Evolutionary conservation across 2,888 invertebrate species (phyloP).

Genomic region (Scaptomyza cyrtandrae): DNA sequence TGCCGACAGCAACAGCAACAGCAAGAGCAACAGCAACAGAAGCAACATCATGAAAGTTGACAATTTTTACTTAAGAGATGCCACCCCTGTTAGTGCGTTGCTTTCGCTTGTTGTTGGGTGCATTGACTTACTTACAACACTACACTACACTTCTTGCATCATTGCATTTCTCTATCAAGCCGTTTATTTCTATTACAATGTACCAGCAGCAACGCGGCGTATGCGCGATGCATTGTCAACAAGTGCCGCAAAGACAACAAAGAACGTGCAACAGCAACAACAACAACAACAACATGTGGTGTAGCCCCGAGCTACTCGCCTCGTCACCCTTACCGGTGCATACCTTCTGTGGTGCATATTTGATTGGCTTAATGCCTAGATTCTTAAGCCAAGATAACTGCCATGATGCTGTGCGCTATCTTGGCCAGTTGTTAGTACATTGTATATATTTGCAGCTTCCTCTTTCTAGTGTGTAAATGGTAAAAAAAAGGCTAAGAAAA

Average conservation of each 20-base stretch:
- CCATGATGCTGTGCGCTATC: slow-evolving; percentile 43
- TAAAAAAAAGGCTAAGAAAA: not conserved
- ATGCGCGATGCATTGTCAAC: slow-evolving; percentile 63
- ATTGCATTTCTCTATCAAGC: slow-evolving; percentile 23
- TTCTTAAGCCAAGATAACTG: slow-evolving; percentile 35
- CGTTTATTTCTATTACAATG: slow-evolving; percentile 34
- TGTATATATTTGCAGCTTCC: not conserved
- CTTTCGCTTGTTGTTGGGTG: slow-evolving; percentile 59
- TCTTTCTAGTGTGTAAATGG: not conserved
- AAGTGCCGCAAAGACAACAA: slow-evolving; percentile 45
- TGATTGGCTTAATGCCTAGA: slow-evolving; percentile 32
- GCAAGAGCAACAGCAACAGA: slow-evolving; percentile 16
- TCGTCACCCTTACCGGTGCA: not conserved
- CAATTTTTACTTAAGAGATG: slow-evolving; percentile 1
- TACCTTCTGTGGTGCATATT: slow-evolving; percentile 20
- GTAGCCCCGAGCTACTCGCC: not conserved
- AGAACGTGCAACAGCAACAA: slow-evolving; percentile 16
- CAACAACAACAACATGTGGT: not conserved
- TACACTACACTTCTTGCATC: slow-evolving; percentile 15
- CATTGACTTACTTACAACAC: slow-evolving; percentile 51
- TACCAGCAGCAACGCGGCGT: slow-evolving; percentile 37
- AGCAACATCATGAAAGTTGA: slow-evolving; percentile 24
- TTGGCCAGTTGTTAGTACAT: slow-evolving; percentile 10
- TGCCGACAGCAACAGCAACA: slow-evolving; percentile 29
- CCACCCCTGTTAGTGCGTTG: slow-evolving; percentile 40